Evolutionary conservation across 2,888 invertebrate genomes (phyloP), one percentile per base, ranked within the genome.

Genomic region (Strigamia maritima): DNA sequence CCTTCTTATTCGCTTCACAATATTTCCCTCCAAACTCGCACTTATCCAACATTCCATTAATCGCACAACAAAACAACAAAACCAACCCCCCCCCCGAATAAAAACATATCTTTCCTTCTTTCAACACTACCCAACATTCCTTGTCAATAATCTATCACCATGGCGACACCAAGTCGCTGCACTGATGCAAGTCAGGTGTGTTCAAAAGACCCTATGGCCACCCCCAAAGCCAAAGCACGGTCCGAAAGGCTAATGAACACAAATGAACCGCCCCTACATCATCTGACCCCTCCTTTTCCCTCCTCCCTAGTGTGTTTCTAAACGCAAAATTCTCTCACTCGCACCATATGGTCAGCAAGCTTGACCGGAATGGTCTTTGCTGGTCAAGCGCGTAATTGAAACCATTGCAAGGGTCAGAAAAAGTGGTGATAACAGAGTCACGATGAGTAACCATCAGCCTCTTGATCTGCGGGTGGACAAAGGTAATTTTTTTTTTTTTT

Each of bases 161-260:
- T 60, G 60, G 60, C 60, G 60, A 60, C 60, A 60, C 24, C 2
- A 2, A 60, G 60, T 6, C 60, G 19, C 2, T 19, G 2, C 60
- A 6, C 60, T 60, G 60, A 60, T 60, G 60, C 60, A 60, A 60
- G 60, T 60, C 60, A 60, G 60, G 60, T 60, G 60, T 19, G 8
- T 19, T 19, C 10, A 10, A 49, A 24, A 8, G n/a, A 12, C 60
- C 60, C 60, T 19, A 19, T 19, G 60, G 60, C 60, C 60, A 60
- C 60, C 60, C 60, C 60, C 2, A 60, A 60, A 10, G 2, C 60
- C 2, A 22, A 31, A 22, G 22, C 8, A 10, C 24, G 60, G 60
- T 60, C 60, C 60, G 24, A 60, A 60, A 60, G 60, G 60, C 60
- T 60, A 60, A 60, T 60, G 60, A 60, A 60, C 60, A 60, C 60